phyloP scores from a whole-genome alignment of 2,888 invertebrate genomes.

The Yponomeuta sedellus region DNA sequence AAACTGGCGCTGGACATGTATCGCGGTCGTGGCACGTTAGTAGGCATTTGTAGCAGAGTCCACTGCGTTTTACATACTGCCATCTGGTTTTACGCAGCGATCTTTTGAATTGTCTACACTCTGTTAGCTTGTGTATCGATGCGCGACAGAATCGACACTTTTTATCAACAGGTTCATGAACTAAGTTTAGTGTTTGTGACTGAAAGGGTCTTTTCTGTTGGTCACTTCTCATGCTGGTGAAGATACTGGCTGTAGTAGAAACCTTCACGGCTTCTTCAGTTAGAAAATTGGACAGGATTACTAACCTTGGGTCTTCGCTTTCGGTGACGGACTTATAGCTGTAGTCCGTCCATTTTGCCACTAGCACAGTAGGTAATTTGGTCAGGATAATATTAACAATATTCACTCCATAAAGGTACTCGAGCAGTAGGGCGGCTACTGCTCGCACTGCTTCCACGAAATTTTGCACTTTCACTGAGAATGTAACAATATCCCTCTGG shows the following conservation, averaged over 20 bases:
- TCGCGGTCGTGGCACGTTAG: constrained; percentile 20
- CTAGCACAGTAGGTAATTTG: constrained; percentile 2
- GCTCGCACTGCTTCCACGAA: constrained; percentile 23
- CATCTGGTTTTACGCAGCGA: constrained; percentile 24
- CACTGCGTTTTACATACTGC: constrained; percentile 20
- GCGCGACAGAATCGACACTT: constrained; percentile 22
- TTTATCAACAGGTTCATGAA: not conserved
- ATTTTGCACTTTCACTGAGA: constrained; percentile 26
- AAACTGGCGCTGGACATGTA: constrained; percentile 21
- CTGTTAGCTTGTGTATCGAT: constrained; percentile 21
- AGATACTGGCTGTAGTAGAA: constrained; percentile 8
- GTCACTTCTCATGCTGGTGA: not conserved
- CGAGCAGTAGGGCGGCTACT: constrained; percentile 6
- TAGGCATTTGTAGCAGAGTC: constrained; percentile 25
- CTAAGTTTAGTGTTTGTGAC: not conserved
- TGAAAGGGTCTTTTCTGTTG: not conserved
- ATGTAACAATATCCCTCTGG: constrained; percentile 23
- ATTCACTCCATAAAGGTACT: not conserved
- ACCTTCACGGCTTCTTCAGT: constrained; percentile 8
- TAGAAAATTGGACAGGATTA: constrained; percentile 4
- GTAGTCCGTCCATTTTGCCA: constrained; percentile 14
- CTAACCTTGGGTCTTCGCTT: not conserved
- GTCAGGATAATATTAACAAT: not conserved
- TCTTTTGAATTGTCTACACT: constrained; percentile 24
- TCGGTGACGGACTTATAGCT: constrained; percentile 1